Base-by-base conservation (phyloP, 2,888 invertebrate genomes). In the Laspeyria flexula region DNA sequence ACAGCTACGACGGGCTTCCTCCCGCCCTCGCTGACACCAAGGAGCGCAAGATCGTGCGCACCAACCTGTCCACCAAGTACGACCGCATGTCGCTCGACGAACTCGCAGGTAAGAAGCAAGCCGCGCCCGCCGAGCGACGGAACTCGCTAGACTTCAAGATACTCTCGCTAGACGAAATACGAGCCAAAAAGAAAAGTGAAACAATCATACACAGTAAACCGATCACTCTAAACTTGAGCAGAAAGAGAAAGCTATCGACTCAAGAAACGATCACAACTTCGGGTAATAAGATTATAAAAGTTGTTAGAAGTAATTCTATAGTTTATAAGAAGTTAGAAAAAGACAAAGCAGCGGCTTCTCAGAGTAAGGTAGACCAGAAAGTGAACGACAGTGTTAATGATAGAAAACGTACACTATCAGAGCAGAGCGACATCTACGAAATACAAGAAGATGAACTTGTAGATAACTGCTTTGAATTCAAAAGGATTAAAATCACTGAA, bases 1-100 rank as follows among this genome's bases (percentile, higher is more conserved):
- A 95, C 86, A 93, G 94, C 66, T 95, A 95, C 88, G 93, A 94
- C 70, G 74, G 87, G 42, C 83, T 87, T 40, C 74, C 79, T 4
- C 69, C 74, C 35, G 50, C 63, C 1, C n/a, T n/a, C n/a, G n/a
- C n/a, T n/a, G 79, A 73, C 7, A 33, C 55, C 53, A 79, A 64
- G 45, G 86, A 79, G 49, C 83, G 85, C 37, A 86, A 79, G 73
- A 74, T 81, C 1, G 72, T 81, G 45, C 63, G 86, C 29, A 66
- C 81, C 13, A 87, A 82, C 60, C 75, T 88, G 13, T 55, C 77
- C 30, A 60, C 72, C 15, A 88, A 93, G 60, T 94, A 94, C 74
- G 86, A 93, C 50, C 80, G 92, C 1, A 64, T 93, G n/a, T 89
- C 90, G 0, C 81, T 93, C 13, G 94, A 93, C 45, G 94, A 94